Evolutionary conservation across 2,888 invertebrate genomes (phyloP).

Genomic region (Leucophenga maculata): DNA sequence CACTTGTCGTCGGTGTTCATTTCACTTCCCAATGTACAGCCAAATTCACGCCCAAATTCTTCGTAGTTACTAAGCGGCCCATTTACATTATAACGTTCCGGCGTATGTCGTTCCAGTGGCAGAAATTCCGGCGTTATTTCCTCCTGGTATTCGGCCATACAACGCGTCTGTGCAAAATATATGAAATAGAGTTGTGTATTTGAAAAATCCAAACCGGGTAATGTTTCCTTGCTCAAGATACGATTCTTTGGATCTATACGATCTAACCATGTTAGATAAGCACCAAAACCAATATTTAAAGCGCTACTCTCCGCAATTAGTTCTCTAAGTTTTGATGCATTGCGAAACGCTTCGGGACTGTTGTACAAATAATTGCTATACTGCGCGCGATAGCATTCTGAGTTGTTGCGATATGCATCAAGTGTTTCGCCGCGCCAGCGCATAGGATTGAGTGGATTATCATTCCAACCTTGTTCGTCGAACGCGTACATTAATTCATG

Average conservation of each 20-base stretch:
- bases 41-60: constrained; percentile 67
- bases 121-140: constrained; percentile 47
- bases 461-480: constrained; percentile 63
- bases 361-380: constrained; percentile 61
- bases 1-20: constrained; percentile 70
- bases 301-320: constrained; percentile 62
- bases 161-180: constrained; percentile 66
- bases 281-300: constrained; percentile 64
- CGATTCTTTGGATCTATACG: constrained; percentile 39
- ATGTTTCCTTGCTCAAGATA: constrained; percentile 55
- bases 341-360: constrained; percentile 54
- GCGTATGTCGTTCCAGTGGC: constrained; percentile 58
- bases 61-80: constrained; percentile 59
- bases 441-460: constrained; percentile 49
- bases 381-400: constrained; percentile 61
- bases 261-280: constrained; percentile 64
- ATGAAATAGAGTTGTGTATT: constrained; percentile 69
- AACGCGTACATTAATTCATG: constrained; percentile 55
- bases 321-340: constrained; percentile 55
- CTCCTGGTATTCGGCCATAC: constrained; percentile 48
- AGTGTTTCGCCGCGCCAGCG: constrained; percentile 53
- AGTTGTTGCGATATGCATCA: constrained; percentile 49
- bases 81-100: constrained; percentile 59
- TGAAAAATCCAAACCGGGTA: constrained; percentile 62
- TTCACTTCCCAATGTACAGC: constrained; percentile 58